A percentile compares a stretch with the other conserved stretches of the same genome.
These are phyloP conservation scores for Esperia sulphurella DNA, from an alignment of 2,888 invertebrate genomes.

Conservation along the genomic window DNA sequence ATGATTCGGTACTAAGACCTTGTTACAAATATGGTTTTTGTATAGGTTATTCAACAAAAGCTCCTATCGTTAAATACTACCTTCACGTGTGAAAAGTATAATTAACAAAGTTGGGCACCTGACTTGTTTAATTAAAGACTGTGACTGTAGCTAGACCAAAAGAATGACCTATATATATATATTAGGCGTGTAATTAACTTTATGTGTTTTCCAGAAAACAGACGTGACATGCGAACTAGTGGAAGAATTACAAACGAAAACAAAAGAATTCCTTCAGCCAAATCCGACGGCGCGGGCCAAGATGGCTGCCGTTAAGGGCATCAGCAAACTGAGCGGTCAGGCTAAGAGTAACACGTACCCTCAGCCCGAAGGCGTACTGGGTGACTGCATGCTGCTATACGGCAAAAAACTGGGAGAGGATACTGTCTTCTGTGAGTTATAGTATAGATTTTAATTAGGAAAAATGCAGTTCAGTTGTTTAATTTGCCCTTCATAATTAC, in stretches of 20 bases:
- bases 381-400: conserved; percentile 97
- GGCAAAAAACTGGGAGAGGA: conserved; percentile 98
- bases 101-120: no score
- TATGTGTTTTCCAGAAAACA: conserved; percentile 89
- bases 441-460: no score
- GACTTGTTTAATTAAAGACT: no score
- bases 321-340: conserved; percentile 97
- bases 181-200: conserved; percentile 2
- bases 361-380: conserved; percentile 98
- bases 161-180: no score
- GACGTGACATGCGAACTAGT: conserved; percentile 98
- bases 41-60: no score
- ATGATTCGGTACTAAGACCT: no score
- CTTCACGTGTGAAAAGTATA: no score
- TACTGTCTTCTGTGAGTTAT: conserved; percentile 88
- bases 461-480: no score
- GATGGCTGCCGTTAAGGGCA: conserved; percentile 96
- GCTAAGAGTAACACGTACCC: conserved; percentile 98
- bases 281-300: conserved; percentile 97
- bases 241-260: conserved; percentile 97
- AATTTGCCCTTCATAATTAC: no score
- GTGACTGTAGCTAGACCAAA: no score
- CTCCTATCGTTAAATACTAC: no score
- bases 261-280: conserved; percentile 99
- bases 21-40: no score